Evolutionary conservation across 2,888 invertebrate species (phyloP), one percentile per base, ranked within the genome.

Genomic region (Drosophila koepferae): DNA sequence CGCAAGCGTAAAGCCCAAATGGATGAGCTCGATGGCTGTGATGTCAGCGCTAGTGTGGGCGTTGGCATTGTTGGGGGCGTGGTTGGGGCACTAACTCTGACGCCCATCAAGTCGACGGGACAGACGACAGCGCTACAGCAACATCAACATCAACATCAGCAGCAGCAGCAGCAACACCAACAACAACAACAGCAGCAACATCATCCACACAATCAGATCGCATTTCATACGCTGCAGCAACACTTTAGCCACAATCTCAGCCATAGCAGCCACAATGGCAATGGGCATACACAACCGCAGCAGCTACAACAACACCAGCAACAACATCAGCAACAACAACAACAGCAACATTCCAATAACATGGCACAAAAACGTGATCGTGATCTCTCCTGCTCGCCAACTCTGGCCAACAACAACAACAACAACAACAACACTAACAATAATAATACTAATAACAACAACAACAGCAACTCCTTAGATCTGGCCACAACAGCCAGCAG

Each of bases 321-420:
- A 0, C 72, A 73, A 12, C 75, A 81, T 1, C 71, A 66, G 0
- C 75, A 77, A 16, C 78, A 85, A 3, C 82, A 77, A 9, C 80
- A 83, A 58, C 80, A 90, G 72, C 83, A 88, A 90, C 90, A 90
- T 88, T 90, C 91, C 91, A 90, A 80, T 78, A 84, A 85, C 86
- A 89, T 87, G 83, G 84, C 85, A 87, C 90, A 87, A 86, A 86
- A 86, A 86, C 85, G 85, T 85, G 85, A 85, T 88, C 84, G 86
- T 86, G 86, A 86, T 86, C 89, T 86, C 86, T 89, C 89, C 55
- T 74, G 78, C 80, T 78, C 77, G 80, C 69, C 76, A 77, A 67
- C 77, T 55, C 43, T 56, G 79, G 62, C 72, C 61, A 69, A 58
- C 43, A 48, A 68, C 54, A 79, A 49, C 68, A 68, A 44, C 23